Evolutionary conservation across 2,113 vertebrate species (phyloP).

Genomic region (Phylloscopus trochilus): DNA sequence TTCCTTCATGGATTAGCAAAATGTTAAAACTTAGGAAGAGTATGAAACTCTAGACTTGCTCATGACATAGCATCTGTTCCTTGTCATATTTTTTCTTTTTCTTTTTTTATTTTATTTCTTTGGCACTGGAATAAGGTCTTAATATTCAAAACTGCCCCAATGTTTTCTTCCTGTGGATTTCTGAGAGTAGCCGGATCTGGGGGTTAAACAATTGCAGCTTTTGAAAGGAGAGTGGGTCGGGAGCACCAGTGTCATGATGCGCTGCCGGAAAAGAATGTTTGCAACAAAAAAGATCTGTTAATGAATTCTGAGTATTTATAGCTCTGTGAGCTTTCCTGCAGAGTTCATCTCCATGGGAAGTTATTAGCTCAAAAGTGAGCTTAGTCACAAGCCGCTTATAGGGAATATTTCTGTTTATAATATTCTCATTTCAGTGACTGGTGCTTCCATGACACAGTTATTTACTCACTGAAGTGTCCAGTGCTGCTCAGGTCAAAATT

Average conservation of each 20-base stretch:
- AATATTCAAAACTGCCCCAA: neutral
- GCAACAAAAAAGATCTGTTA: constrained; percentile 56
- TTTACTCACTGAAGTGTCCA: neutral
- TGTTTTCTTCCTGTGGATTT: constrained; percentile 55
- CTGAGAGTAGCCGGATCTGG: neutral
- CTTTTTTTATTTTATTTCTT: neutral
- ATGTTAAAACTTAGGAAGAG: neutral
- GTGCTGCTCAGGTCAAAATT: neutral
- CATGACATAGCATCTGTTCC: neutral
- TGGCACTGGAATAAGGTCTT: neutral
- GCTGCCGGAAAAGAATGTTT: constrained; percentile 49
- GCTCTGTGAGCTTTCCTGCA: constrained; percentile 51
- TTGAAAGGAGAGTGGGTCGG: constrained; percentile 22
- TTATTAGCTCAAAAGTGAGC: constrained; percentile 62
- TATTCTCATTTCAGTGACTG: neutral
- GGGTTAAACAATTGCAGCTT: constrained; percentile 52
- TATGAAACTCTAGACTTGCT: neutral
- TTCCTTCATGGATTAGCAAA: neutral
- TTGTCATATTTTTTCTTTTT: neutral
- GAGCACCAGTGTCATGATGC: constrained; percentile 43
- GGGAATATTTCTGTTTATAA: constrained; percentile 62
- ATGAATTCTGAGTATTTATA: constrained; percentile 67
- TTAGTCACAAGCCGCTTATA: constrained; percentile 54
- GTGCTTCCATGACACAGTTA: neutral
- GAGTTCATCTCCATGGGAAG: constrained; percentile 54